A percentile compares a stretch with the other conserved stretches of the same genome.
Evolutionary conservation across 2,113 vertebrate species (phyloP).

Genomic region (Brevimyrus niger): DNA sequence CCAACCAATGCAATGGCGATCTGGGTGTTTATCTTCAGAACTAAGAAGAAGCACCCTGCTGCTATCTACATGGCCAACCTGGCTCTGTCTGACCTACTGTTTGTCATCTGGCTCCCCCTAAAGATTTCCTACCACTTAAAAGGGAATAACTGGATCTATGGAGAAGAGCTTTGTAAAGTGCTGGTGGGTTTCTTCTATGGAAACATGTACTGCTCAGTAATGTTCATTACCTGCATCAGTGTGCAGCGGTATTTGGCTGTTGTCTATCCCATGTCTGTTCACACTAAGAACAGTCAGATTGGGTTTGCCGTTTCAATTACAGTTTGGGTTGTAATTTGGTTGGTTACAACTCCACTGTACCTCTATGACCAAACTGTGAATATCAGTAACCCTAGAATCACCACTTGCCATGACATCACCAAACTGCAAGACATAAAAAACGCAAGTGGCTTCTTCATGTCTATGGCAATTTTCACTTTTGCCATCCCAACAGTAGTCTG

Average conservation of each 20-base stretch:
- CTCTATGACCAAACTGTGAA: slow-evolving; percentile 65
- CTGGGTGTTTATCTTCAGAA: slow-evolving; percentile 85
- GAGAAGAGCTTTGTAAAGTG: slow-evolving; percentile 76
- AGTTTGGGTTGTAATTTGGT: slow-evolving; percentile 72
- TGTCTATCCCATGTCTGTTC: slow-evolving; percentile 67
- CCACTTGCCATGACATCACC: slow-evolving; percentile 85
- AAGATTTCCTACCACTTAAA: slow-evolving; percentile 87
- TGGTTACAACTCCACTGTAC: slow-evolving; percentile 74
- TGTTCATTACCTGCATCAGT: slow-evolving; percentile 86
- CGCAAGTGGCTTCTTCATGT: slow-evolving; percentile 78
- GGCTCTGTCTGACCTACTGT: slow-evolving; percentile 76
- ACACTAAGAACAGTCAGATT: slow-evolving; percentile 53
- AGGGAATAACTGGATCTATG: slow-evolving; percentile 81
- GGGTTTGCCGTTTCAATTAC: slow-evolving; percentile 59
- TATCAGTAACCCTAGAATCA: slow-evolving; percentile 55
- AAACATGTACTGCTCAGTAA: slow-evolving; percentile 93
- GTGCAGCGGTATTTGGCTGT: slow-evolving; percentile 88
- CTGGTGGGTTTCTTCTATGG: slow-evolving; percentile 84
- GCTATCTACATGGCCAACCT: slow-evolving; percentile 86
- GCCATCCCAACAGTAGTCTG: slow-evolving; percentile 75
- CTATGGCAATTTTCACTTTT: slow-evolving; percentile 70
- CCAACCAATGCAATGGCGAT: slow-evolving; percentile 78
- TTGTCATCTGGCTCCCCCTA: slow-evolving; percentile 80
- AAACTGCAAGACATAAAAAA: slow-evolving; percentile 45
- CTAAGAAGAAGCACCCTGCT: slow-evolving; percentile 75